Base-by-base conservation (phyloP, 2,888 invertebrate genomes). In the Metellina segmentata region DNA sequence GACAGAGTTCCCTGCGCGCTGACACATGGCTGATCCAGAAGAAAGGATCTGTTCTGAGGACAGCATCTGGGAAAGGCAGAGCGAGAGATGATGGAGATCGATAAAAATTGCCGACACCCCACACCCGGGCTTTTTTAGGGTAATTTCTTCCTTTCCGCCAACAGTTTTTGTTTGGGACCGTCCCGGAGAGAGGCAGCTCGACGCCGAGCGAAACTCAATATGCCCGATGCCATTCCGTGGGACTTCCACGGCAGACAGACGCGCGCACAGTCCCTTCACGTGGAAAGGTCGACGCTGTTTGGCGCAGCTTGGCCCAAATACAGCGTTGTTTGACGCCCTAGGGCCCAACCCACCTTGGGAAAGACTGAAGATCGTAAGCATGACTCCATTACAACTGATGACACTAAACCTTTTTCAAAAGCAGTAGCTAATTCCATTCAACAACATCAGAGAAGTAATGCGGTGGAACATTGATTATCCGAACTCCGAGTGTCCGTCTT, bases 61-160 rank as follows among this genome's bases (percentile, higher is more conserved):
- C 61, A 77, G 71, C 81, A 82, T 82, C 74, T 90, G 81, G 74
- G 53, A 72, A 61, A 69, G 69, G 34, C 79, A n/a, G 79, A 70
- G 77, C 53, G 19, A 79, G 78, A 90, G 90, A 91, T 91, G 90
- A 85, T 52, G 82, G 19, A 82, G 77, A 91, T 91, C 90, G 90
- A 91, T 91, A 91, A 91, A 91, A 91, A 86, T 85, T 75, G 90
- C 82, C 90, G 90, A 81, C 90, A 81, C 81, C 86, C 77, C 53
- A 51, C 77, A 8, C 7, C 85, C 20, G 16, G 61, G 9, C 11
- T 13, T 71, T 72, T n/a, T 52, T 75, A n/a, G 19, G 20, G 69
- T 51, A 34, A 48, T 61, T 7, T 34, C 61, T 34, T 61, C 51
- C 81, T 51, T 51, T 52, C 74, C 11, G 49, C 52, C 77, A 53